Conservation (phyloP, 2,113 vertebrate genomes). For the Chaenogobius annularis region DNA sequence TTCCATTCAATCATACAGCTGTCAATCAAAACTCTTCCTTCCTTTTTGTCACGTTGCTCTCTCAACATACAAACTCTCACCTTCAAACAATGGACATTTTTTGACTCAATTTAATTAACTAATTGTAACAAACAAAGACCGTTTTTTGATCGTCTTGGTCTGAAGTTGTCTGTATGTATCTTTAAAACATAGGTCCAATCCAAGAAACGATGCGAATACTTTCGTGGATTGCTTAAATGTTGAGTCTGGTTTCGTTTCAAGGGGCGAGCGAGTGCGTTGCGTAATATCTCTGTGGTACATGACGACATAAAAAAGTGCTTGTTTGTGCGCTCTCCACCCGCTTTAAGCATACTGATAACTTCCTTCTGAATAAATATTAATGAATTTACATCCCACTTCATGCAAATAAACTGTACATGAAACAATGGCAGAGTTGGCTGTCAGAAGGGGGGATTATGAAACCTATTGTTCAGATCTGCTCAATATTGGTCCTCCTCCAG, state of each 20-base stretch:
- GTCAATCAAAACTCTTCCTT: too few relatives aligned
- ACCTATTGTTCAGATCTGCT: constrained; percentile 41
- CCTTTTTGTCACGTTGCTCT: too few relatives aligned
- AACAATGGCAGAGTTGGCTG: constrained; percentile 30
- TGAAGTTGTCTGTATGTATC: too few relatives aligned
- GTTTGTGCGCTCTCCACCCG: constrained; percentile 21
- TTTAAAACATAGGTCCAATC: too few relatives aligned
- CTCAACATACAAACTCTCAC: neutral
- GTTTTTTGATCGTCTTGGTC: too few relatives aligned
- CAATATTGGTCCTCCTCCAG: constrained; percentile 30
- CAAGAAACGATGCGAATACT: too few relatives aligned
- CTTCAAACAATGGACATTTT: too few relatives aligned
- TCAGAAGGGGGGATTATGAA: constrained; percentile 30
- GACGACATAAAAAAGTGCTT: constrained; percentile 8
- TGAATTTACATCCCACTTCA: neutral
- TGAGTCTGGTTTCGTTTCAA: neutral
- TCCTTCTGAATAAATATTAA: constrained; percentile 8
- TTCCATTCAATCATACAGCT: too few relatives aligned
- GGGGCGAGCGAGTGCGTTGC: too few relatives aligned
- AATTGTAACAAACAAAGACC: too few relatives aligned
- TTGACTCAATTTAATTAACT: too few relatives aligned
- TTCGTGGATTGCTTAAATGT: neutral
- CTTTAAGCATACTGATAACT: constrained; percentile 7
- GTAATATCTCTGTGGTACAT: constrained; percentile 6
- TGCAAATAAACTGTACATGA: constrained; percentile 11